Evolutionary conservation across 2,113 vertebrate genomes (phyloP), one percentile per base, ranked within the genome.

Genomic region (Ageneiosus marmoratus): DNA sequence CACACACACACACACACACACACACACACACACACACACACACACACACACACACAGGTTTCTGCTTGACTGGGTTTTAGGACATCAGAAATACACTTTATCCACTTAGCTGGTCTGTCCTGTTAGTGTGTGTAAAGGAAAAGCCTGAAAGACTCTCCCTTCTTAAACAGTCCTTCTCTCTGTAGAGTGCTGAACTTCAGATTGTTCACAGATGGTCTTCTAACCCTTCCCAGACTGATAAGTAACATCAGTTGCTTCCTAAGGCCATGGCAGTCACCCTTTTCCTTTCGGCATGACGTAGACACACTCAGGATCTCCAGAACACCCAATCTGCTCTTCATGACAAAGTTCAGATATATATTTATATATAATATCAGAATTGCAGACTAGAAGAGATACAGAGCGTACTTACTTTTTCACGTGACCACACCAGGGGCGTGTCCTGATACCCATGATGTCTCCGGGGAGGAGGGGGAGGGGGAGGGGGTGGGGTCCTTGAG

Each of bases 11-110:
- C n/a, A n/a, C n/a, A n/a, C n/a, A n/a, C n/a, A n/a, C n/a, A n/a
- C n/a, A n/a, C n/a, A n/a, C n/a, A n/a, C n/a, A n/a, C 74, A 46
- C 16, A 65, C 22, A 87, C 46, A 60, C 76, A 58, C 75, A 79
- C 75, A 62, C 44, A 80, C 15, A 50, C 78, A 53, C 48, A 41
- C 24, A 74, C 12, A 34, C 78, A 53, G 20, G 15, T 4, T 44
- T 48, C 1, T 46, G n/a, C n/a, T n/a, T n/a, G n/a, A n/a, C n/a
- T n/a, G n/a, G n/a, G n/a, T n/a, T n/a, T n/a, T n/a, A n/a, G n/a
- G n/a, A n/a, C n/a, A n/a, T n/a, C n/a, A n/a, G n/a, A n/a, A n/a
- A n/a, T n/a, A n/a, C n/a, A n/a, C n/a, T n/a, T n/a, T n/a, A n/a
- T n/a, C n/a, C n/a, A n/a, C n/a, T n/a, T n/a, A n/a, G n/a, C n/a